Base-by-base conservation (phyloP, 2,113 vertebrate genomes). In the Meles meles region DNA sequence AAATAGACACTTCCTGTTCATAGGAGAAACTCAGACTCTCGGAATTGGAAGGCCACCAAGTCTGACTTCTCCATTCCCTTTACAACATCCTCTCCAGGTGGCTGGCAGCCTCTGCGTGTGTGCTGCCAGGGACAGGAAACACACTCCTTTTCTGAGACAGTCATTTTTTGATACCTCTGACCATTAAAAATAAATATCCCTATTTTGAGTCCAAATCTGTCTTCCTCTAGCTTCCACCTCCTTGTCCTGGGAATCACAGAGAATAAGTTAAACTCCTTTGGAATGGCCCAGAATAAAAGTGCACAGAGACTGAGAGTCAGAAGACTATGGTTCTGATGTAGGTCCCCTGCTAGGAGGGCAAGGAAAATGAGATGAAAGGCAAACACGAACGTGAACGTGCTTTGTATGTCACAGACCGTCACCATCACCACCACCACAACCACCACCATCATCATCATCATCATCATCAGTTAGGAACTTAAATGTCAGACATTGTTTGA, bases 111-210 rank as follows among this genome's bases (percentile, higher is more conserved):
- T 89, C 61, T 29, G 3, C 4, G 5, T 11, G 34, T 25, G 14
- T 59, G 27, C 65, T 27, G 8, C 57, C 65, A 31, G 20, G 14
- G 37, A 74, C 27, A 59, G 76, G 57, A 96, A 82, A 55, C 59
- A 39, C 4, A 31, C 17, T 71, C 15, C 79, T 44, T 44, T 67
- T 74, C 23, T 42, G 21, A 91, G 67, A 21, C 27, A 52, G 79
- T 77, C 59, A 29, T 90, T 88, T 84, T 71, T 7, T 25, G 34
- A 76, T 47, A 72, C n/a, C 11, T 92, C 74, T 95, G 80, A 65
- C 34, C 76, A 61, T 79, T 92, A 92, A 89, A 96, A 97, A 89
- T 34, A 93, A 89, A 86, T 90, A 88, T 69, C 76, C 85, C n/a
- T 82, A 67, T 76, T 88, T 77, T 61, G 25, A 88, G 13, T 49